Evolutionary conservation across 2,113 vertebrate genomes (phyloP).

Genomic region (Spheniscus mendiculus): DNA sequence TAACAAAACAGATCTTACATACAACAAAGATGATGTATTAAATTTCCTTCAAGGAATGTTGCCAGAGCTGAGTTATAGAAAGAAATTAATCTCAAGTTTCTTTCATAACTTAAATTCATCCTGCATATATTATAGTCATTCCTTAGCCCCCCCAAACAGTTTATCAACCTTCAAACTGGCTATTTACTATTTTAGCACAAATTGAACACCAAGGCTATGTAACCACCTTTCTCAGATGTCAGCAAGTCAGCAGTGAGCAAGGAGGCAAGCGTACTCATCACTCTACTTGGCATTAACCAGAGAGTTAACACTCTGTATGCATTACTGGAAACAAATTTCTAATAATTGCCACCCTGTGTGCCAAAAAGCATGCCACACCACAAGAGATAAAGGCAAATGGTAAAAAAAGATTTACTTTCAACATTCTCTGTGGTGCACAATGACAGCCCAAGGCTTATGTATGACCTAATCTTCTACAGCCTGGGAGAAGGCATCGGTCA

Average conservation of each 20-base stretch:
- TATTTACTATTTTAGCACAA: not conserved
- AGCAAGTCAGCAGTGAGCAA: not conserved
- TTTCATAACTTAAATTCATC: not conserved
- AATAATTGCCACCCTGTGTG: not conserved
- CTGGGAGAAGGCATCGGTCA: not conserved
- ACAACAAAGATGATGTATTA: slow-evolving; percentile 8
- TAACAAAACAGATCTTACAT: slow-evolving; percentile 31
- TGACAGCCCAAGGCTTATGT: not conserved
- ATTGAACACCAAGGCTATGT: not conserved
- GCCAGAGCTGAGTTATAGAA: not conserved
- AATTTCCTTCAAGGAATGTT: slow-evolving; percentile 9
- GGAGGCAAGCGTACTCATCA: not conserved
- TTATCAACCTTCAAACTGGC: not conserved
- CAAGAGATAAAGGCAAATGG: not conserved
- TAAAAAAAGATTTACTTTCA: not conserved
- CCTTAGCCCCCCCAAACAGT: not conserved
- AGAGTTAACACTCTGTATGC: not conserved
- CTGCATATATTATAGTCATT: not conserved
- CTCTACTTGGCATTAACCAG: not conserved
- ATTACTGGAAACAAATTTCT: not conserved
- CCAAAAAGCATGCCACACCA: not conserved
- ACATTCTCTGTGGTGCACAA: not conserved
- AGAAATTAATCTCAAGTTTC: not conserved
- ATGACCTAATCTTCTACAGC: not conserved
- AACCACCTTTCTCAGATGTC: not conserved